Conservation (phyloP, 1,140 invertebrate genomes). For the Drosophila novamexicana region DNA sequence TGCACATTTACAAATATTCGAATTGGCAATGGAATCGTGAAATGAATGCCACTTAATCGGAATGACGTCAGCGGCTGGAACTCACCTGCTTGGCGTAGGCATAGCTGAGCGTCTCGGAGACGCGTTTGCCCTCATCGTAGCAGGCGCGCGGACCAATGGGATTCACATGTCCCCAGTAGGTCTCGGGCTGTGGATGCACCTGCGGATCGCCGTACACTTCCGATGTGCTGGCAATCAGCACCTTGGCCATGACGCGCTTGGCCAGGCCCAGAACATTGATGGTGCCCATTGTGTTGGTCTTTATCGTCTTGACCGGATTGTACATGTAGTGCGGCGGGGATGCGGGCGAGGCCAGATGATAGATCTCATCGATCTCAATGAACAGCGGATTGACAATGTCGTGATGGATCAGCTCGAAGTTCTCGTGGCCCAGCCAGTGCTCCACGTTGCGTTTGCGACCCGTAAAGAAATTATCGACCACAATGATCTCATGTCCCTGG, state of each 20-base stretch:
- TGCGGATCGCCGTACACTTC: slow-evolving; percentile 99
- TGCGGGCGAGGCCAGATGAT: slow-evolving; percentile 99
- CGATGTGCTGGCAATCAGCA: slow-evolving; percentile 98
- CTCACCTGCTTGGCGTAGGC: slow-evolving; percentile 95
- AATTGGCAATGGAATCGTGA: slow-evolving; percentile 31
- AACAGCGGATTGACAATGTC: slow-evolving; percentile 99
- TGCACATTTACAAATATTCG: slow-evolving; percentile 27
- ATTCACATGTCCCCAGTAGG: slow-evolving; percentile 99
- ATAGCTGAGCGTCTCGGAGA: slow-evolving; percentile 98
- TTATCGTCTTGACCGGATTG: slow-evolving; percentile 99
- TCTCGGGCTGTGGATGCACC: slow-evolving; percentile 97
- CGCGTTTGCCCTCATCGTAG: slow-evolving; percentile 99
- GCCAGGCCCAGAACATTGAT: slow-evolving; percentile 99
- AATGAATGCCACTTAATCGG: slow-evolving; percentile 7
- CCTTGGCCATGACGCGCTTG: slow-evolving; percentile 95
- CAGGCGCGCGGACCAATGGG: slow-evolving; percentile 98
- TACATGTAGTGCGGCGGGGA: slow-evolving; percentile 99
- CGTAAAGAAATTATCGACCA: slow-evolving; percentile 99
- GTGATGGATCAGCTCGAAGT: slow-evolving; percentile 99
- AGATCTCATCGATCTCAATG: slow-evolving; percentile 99
- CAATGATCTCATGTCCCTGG: slow-evolving; percentile 98
- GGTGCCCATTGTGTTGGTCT: slow-evolving; percentile 98
- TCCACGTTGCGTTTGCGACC: slow-evolving; percentile 98
- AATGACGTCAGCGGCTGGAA: slow-evolving; percentile 9
- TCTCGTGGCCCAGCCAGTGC: slow-evolving; percentile 99